Conservation (phyloP, 2,113 vertebrate genomes). For the Natator depressus region DNA sequence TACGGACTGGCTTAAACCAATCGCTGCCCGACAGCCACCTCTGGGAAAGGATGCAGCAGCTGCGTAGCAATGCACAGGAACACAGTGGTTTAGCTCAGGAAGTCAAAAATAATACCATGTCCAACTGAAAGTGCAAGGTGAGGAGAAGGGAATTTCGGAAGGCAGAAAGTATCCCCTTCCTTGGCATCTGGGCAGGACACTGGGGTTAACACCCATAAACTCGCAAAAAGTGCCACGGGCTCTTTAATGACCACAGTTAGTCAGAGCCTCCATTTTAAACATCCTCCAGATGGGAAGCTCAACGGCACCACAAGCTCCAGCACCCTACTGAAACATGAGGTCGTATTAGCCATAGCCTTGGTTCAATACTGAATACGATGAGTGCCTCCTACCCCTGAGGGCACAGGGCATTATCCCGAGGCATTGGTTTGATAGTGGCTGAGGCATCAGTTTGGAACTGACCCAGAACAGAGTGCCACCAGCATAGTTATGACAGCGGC, state of each 20-base stretch:
- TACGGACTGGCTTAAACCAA: accelerated
- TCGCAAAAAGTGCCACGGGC: neutral
- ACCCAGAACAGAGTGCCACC: neutral
- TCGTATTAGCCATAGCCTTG: neutral
- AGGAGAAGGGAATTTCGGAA: neutral
- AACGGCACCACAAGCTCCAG: neutral
- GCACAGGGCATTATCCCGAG: neutral
- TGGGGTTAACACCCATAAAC: neutral
- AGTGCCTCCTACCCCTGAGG: neutral
- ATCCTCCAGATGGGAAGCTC: neutral
- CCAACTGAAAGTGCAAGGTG: neutral
- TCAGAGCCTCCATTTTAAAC: neutral
- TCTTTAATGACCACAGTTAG: neutral
- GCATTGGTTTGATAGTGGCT: neutral
- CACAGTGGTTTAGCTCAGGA: neutral
- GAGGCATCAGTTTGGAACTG: neutral
- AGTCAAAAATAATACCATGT: neutral
- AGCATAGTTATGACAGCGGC: neutral
- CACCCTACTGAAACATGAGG: neutral
- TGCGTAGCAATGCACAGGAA: neutral
- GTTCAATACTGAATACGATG: too few relatives aligned
- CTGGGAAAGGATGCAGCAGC: neutral
- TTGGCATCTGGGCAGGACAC: neutral
- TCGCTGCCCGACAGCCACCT: neutral
- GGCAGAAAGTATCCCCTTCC: neutral